Evolutionary conservation across 1,140 invertebrate species (phyloP).

Genomic region (Lordiphosa clarofinis): DNA sequence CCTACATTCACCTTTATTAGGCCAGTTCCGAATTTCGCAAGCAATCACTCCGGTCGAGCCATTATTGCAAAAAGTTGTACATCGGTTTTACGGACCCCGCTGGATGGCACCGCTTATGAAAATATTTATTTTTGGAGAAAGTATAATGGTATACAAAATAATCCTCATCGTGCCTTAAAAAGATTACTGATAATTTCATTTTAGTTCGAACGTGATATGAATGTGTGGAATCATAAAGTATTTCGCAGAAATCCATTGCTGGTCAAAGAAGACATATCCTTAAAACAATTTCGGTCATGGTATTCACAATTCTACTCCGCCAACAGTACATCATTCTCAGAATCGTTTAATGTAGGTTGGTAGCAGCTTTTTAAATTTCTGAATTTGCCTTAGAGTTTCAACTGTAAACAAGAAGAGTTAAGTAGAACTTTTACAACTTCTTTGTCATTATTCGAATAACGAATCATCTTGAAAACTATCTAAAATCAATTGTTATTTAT

Average conservation of each 20-base stretch:
- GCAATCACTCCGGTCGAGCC: conserved; percentile 90
- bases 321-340: conserved; percentile 83
- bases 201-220: conserved; percentile 91
- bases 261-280: conserved; percentile 87
- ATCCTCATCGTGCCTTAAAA: neutral
- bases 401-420: too few relatives aligned
- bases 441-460: too few relatives aligned
- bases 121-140: conserved; percentile 86
- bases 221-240: conserved; percentile 93
- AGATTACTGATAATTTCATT: conserved; percentile 23
- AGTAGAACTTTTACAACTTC: too few relatives aligned
- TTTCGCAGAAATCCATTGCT: conserved; percentile 87
- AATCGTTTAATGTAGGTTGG: conserved; percentile 21
- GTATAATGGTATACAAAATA: conserved; percentile 84
- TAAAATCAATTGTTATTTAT: too few relatives aligned
- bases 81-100: conserved; percentile 85
- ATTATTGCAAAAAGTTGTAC: conserved; percentile 88
- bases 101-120: conserved; percentile 84
- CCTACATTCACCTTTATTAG: conserved; percentile 83
- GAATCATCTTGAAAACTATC: too few relatives aligned
- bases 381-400: too few relatives aligned
- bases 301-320: conserved; percentile 92
- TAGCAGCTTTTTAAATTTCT: conserved; percentile 1
- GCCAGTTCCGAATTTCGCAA: conserved; percentile 86
- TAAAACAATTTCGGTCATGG: conserved; percentile 89